These are phyloP conservation scores for Sarcophaga carnaria DNA, from an alignment of 2,888 invertebrate species.

Conservation along the genomic window DNA sequence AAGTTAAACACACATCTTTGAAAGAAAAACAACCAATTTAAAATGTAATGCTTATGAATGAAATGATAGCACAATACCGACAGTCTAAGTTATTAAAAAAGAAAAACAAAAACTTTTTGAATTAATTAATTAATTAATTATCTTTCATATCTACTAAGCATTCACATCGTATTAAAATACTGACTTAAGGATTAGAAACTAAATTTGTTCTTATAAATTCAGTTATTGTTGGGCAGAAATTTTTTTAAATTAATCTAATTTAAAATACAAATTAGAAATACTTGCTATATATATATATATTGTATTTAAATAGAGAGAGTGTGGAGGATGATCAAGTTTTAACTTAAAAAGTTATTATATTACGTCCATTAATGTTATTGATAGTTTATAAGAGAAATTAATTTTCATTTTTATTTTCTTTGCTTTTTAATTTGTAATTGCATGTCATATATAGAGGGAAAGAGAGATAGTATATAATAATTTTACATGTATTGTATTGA, in stretches of 20 bases:
- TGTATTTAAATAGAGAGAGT: neutral
- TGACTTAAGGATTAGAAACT: neutral
- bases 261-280: neutral
- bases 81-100: neutral
- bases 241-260: neutral
- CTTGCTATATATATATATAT: neutral
- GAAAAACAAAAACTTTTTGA: neutral
- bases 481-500: neutral
- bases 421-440: too few species aligned
- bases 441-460: neutral
- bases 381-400: too few species aligned
- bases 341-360: too few species aligned
- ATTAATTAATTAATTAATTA: neutral
- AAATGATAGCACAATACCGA: neutral
- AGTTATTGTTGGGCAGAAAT: neutral
- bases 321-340: neutral
- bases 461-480: neutral
- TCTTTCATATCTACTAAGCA: neutral
- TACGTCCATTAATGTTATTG: too few species aligned
- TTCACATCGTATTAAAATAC: neutral
- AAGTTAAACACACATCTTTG: too few species aligned
- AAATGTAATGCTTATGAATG: too few species aligned
- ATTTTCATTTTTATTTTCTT: too few species aligned
- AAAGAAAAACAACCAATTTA: too few species aligned
- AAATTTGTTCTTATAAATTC: neutral